Base-by-base conservation (phyloP, 2,113 vertebrate species). In the Lutjanus erythropterus region DNA sequence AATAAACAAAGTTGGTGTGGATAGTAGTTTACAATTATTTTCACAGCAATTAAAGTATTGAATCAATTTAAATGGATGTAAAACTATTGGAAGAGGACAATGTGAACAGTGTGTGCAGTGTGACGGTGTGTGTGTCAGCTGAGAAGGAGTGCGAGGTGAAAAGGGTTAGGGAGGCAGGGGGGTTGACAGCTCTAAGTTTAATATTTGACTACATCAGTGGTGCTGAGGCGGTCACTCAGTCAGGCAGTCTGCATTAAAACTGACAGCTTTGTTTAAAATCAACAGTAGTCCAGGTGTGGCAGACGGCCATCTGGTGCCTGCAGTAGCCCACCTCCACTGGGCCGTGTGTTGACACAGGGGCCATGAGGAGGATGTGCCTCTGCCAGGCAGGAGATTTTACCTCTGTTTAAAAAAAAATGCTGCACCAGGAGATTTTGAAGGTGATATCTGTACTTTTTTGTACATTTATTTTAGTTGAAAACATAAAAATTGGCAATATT, bases 171-270 rank as follows among this genome's bases (percentile, higher is more conserved):
- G 31, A 15, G n/a, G 16, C 7, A 2, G 37, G 27, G 19, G 12
- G 39, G 25, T 14, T 41, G 18, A 42, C 33, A 55, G 31, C 53
- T 53, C 46, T 58, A 14, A 53, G 87, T 86, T 89, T 89, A 92
- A 93, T 94, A 84, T 92, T 93, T 94, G 82, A 92, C 91, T 91
- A 73, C 49, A 78, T 85, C 64, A 71, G 56, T 73, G 8, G 53
- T 33, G 27, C 37, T 44, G 73, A 77, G 75, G 64, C 33, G 10
- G 58, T 75, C 77, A 71, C 71, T 83, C 68, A 71, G 68, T 89
- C 81, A 76, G 52, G 75, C n/a, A 16, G 66, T 77, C 58, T 72
- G 23, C 85, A 84, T 85, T 89, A 86, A 75, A 62, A 47, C 68
- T 68, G 90, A 87, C 90, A 88, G 87, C 81, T 83, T 75, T 82